phyloP scores from a whole-genome alignment of 2,888 invertebrate species.

The Tineola bisselliella region DNA sequence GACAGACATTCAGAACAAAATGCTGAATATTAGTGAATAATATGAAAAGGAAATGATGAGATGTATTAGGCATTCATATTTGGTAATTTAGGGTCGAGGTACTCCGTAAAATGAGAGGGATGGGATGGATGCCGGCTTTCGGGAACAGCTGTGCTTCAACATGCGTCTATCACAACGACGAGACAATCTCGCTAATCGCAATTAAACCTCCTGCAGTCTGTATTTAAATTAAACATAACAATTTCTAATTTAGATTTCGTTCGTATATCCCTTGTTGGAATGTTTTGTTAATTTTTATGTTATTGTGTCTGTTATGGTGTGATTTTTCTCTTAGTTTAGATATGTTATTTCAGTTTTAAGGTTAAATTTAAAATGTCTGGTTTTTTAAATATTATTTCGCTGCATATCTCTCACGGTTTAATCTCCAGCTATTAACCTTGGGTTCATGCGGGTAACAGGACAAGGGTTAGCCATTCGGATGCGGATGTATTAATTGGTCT shows the following conservation, averaged over 20 bases:
- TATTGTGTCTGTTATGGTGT: neutral
- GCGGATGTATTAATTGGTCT: conserved; percentile 40
- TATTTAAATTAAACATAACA: neutral
- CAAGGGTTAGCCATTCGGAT: neutral
- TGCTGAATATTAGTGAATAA: neutral
- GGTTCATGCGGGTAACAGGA: neutral
- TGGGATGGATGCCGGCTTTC: neutral
- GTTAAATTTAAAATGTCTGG: too few species aligned
- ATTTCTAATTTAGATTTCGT: neutral
- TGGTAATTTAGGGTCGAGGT: neutral
- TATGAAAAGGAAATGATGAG: conserved; percentile 1
- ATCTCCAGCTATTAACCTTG: neutral
- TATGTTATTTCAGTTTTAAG: neutral
- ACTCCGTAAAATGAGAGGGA: neutral
- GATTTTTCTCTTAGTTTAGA: neutral
- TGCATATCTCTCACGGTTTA: neutral
- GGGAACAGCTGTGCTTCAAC: conserved; percentile 7
- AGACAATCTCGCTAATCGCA: conserved; percentile 6
- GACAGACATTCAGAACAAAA: too few species aligned
- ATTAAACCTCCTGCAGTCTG: conserved; percentile 6
- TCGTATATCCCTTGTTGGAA: neutral
- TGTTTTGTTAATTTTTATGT: neutral
- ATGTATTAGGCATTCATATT: conserved; percentile 8
- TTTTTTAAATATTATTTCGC: too few species aligned
- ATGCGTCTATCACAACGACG: conserved; percentile 4